Evolutionary conservation across 2,888 invertebrate genomes (phyloP).

Genomic region (Atherix ibis): DNA sequence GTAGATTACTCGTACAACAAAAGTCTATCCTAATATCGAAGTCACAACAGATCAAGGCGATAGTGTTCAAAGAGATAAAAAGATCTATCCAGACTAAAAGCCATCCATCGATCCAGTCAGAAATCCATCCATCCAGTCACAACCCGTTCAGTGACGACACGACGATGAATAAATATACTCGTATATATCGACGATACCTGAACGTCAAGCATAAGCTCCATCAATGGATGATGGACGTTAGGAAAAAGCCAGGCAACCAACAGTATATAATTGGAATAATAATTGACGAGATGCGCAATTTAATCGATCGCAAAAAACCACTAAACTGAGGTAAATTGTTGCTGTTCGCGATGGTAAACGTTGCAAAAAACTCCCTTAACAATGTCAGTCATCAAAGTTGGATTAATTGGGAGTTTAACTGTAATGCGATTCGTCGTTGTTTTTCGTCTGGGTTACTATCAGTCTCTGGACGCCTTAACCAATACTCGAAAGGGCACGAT

Average conservation of each 20-base stretch:
- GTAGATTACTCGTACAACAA: no score
- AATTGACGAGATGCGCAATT: conserved; percentile 12
- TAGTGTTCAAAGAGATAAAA: no score
- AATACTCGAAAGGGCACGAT: no score
- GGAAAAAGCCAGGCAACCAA: conserved; percentile 9
- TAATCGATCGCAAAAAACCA: conserved; percentile 7
- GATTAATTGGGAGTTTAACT: conserved; percentile 14
- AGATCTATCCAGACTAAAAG: no score
- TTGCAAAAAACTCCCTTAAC: conserved; percentile 7
- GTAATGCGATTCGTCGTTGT: conserved; percentile 12
- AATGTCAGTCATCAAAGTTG: conserved; percentile 14
- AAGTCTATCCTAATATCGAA: no score
- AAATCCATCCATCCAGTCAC: no score
- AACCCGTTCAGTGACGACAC: no score
- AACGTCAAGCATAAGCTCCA: conserved; percentile 9
- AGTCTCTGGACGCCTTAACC: no score
- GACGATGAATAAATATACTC: conserved; percentile 1
- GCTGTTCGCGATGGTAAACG: not conserved
- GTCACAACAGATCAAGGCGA: no score
- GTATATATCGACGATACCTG: conserved; percentile 10
- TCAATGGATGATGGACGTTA: conserved; percentile 11
- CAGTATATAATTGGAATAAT: conserved; percentile 13
- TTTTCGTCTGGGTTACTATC: no score
- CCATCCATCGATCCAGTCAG: no score
- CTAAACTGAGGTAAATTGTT: conserved; percentile 8